phyloP scores from a whole-genome alignment of 2,113 vertebrate species.

The Nansenia antarctica region DNA sequence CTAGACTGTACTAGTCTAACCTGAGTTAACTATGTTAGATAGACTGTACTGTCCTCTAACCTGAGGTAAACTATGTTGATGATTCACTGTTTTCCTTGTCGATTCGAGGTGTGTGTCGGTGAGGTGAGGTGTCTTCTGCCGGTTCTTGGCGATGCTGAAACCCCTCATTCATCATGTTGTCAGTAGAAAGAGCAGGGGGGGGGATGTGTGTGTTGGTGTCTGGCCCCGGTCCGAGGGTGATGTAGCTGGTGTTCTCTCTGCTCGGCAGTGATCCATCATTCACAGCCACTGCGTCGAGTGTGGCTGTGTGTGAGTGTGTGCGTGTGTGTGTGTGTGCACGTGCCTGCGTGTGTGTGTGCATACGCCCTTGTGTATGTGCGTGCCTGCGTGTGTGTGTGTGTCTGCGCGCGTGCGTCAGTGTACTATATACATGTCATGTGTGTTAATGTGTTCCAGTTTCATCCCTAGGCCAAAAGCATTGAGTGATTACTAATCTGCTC shows the following conservation, averaged over 20 bases:
- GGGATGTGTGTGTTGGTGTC: neutral
- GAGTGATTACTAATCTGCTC: conserved; percentile 34
- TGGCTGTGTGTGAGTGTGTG: neutral
- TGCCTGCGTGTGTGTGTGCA: conserved; percentile 2
- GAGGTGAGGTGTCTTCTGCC: neutral
- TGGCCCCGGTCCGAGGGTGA: neutral
- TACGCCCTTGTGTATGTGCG: conserved; percentile 7
- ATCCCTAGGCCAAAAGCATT: conserved; percentile 6
- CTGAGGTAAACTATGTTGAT: no score
- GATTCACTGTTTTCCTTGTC: neutral
- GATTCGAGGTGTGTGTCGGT: neutral
- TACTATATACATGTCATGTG: neutral
- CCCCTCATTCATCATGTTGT: neutral
- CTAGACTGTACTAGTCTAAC: neutral
- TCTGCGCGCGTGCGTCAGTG: neutral
- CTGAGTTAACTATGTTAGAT: no score
- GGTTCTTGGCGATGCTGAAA: neutral
- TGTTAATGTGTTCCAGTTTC: neutral
- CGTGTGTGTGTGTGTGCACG: conserved; percentile 2
- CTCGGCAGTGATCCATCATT: conserved; percentile 2
- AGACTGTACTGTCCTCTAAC: no score
- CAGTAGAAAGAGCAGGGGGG: conserved; percentile 5
- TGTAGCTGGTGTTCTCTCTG: neutral
- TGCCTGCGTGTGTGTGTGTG: conserved; percentile 7
- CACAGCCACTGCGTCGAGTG: neutral